Base-by-base conservation (phyloP, 92 coral and sea anemone species). In the Porites cylindrica region DNA sequence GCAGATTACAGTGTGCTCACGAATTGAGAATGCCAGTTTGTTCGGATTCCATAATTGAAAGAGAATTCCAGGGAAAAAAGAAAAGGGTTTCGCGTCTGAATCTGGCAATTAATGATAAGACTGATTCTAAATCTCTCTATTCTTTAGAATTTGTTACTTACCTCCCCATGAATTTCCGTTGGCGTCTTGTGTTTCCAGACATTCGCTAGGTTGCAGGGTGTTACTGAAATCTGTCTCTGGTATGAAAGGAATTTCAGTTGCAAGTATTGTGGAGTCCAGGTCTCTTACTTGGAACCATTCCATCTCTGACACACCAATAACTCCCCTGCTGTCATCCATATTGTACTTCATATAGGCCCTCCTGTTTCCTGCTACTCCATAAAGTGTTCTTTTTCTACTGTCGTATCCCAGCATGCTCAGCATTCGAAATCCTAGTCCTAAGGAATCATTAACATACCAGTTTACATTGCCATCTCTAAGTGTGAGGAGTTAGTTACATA, bases 331-430 rank as follows among this genome's bases (percentile, higher is more conserved):
- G n/a, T 10, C 11, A 2, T 70, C 75, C 75, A 70, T 4, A n/a
- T 29, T n/a, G 5, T 38, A 26, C 52, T 70, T 70, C 17, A 70
- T 16, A n/a, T 70, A 70, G 38, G 52, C n/a, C 18, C 32, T 17
- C 32, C 75, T 29, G 75, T 70, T 70, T 8, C 17, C 19, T 38
- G 51, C 75, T 6, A 70, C 75, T 70, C 75, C 75, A 70, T 70
- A 70, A 0, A 70, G 17, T 23, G 52, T 70, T 38, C 52, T 70
- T 10, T 50, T 70, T 4, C 17, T 70, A 8, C 7, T 70, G 54
- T 70, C 75, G 52, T 70, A 70, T 10, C 75, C 75, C 19, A 70
- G 23, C 11, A 70, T 70, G 23, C 75, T 70, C 1, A 70, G 75
- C 17, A 70, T 29, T 29, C 52, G 51, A 12, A 17, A 29, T 26